phyloP scores from a whole-genome alignment of 2,113 vertebrate species.

The Leucopsar rothschildi region DNA sequence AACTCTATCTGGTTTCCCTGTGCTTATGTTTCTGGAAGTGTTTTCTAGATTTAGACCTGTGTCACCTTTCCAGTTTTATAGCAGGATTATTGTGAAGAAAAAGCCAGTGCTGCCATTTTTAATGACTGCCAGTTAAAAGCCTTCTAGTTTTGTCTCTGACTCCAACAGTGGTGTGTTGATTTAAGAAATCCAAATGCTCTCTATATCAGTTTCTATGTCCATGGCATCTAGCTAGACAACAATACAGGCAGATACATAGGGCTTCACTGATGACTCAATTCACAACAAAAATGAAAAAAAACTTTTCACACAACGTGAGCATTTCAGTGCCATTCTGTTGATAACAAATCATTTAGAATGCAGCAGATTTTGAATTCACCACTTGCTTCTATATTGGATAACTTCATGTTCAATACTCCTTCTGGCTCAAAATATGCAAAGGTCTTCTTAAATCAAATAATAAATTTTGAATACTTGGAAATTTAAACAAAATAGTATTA shows the following conservation, averaged over 20 bases:
- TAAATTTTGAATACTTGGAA: background rate
- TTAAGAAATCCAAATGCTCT: background rate
- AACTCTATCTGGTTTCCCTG: background rate
- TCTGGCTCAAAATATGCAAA: background rate
- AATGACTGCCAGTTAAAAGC: background rate
- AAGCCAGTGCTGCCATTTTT: background rate
- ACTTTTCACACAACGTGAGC: fast-evolving
- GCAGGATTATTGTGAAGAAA: background rate
- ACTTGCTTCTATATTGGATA: background rate
- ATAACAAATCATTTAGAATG: background rate
- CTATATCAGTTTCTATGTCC: background rate
- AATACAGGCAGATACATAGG: background rate
- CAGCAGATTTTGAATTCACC: background rate
- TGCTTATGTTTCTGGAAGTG: background rate
- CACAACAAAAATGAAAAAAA: background rate
- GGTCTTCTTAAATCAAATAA: background rate
- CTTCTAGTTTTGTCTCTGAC: background rate
- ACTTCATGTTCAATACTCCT: background rate
- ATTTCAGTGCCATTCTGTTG: background rate
- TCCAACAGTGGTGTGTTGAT: background rate
- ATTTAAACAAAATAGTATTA: background rate
- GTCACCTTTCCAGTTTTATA: background rate
- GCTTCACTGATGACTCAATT: background rate
- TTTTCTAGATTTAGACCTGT: background rate
- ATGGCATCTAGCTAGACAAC: background rate